Evolutionary conservation across 2,797 vertebrate species (phyloP).

Genomic region (Pempheris klunzingeri): DNA sequence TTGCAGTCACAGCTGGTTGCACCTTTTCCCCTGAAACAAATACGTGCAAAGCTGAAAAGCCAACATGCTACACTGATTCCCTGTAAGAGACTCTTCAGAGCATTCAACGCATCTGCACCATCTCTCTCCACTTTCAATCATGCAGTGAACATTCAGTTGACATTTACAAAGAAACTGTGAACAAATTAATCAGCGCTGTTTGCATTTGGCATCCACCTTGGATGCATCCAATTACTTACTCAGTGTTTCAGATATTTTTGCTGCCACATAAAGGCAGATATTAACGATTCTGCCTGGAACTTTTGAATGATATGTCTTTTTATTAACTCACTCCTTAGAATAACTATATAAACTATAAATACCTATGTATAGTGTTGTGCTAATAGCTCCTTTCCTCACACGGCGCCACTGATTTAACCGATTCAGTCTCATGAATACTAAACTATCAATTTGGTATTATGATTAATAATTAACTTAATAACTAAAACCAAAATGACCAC

Average conservation of each 20-base stretch:
- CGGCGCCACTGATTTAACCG: too few species aligned
- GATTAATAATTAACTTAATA: too few species aligned
- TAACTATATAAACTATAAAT: too few species aligned
- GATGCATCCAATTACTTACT: slow-evolving; percentile 2
- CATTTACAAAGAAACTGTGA: slow-evolving; percentile 22
- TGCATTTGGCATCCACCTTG: slow-evolving; percentile 5
- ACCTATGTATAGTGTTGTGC: too few species aligned
- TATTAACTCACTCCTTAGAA: too few species aligned
- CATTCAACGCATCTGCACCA: slow-evolving; percentile 13
- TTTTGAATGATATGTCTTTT: too few species aligned
- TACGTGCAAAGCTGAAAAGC: slow-evolving; percentile 11
- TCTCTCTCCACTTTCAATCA: slow-evolving; percentile 21
- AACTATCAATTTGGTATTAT: too few species aligned
- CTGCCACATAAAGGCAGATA: slow-evolving; percentile 10
- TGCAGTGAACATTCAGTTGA: neutral
- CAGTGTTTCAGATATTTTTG: slow-evolving; percentile 12
- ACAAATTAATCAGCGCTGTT: slow-evolving; percentile 27
- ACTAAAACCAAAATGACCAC: too few species aligned
- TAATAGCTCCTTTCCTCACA: too few species aligned
- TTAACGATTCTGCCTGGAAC: slow-evolving; percentile 13
- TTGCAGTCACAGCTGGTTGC: slow-evolving; percentile 32
- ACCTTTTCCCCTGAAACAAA: slow-evolving; percentile 28
- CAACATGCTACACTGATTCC: slow-evolving; percentile 21
- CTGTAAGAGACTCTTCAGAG: slow-evolving; percentile 14
- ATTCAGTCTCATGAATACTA: too few species aligned